A percentile compares a stretch with the other conserved stretches of the same genome.
Conservation (phyloP, 2,113 vertebrate genomes). For the Nannobrachium achirus region DNA sequence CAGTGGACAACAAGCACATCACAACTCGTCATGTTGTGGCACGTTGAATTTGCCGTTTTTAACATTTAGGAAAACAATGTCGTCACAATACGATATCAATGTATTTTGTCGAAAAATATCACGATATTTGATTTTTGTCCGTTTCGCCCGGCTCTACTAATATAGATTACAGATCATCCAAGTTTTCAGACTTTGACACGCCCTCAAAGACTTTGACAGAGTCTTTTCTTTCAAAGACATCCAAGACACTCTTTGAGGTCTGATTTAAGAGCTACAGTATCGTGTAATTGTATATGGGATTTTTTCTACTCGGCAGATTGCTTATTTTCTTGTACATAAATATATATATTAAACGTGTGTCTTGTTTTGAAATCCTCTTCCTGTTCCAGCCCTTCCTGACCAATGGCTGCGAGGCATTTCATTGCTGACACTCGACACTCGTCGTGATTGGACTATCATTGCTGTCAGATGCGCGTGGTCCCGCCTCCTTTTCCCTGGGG, state of each 20-base stretch:
- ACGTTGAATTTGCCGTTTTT: no score
- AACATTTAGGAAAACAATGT: no score
- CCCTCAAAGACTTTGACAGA: no score
- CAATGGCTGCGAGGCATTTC: conserved; percentile 17
- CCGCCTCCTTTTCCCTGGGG: conserved; percentile 69
- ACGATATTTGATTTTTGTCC: no score
- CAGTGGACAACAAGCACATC: no score
- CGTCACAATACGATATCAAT: no score
- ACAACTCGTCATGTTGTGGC: no score
- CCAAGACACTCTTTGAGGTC: neutral
- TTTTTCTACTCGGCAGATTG: conserved; percentile 43
- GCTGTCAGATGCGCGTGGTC: conserved; percentile 57
- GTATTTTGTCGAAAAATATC: no score
- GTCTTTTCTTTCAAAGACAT: neutral
- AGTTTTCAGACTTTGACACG: no score
- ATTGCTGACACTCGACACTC: conserved; percentile 7
- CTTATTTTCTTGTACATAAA: conserved; percentile 58
- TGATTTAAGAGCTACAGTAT: neutral
- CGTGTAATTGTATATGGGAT: conserved; percentile 27
- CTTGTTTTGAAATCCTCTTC: conserved; percentile 45
- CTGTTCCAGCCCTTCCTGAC: conserved; percentile 32
- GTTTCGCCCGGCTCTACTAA: no score
- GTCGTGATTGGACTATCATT: conserved; percentile 34
- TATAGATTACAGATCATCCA: no score
- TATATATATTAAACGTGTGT: conserved; percentile 48